Evolutionary conservation across 2,113 vertebrate species (phyloP), one percentile per base, ranked within the genome.

Genomic region (Nematolebias whitei): DNA sequence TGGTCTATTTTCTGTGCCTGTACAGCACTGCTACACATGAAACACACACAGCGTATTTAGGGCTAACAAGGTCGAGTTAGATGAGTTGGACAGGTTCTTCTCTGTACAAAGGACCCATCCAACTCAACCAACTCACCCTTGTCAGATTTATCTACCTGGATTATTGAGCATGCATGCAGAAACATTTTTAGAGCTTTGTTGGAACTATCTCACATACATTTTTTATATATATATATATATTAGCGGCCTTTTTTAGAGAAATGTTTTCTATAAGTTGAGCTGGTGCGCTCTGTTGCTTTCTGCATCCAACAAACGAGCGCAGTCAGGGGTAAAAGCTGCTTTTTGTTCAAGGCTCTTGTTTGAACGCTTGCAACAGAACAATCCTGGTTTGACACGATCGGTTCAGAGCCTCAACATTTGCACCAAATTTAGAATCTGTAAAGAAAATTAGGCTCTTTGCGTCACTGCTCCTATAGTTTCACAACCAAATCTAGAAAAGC

Each of bases 301-400:
- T 38, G 44, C 49, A 19, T 20, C n/a, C n/a, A 48, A 47, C 10
- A 43, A 29, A 7, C 24, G 12, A 24, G n/a, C 64, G 15, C 54
- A 68, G 19, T 14, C 10, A 22, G 24, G 11, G 64, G 8, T 57
- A 22, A 68, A 79, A 43, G 8, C 10, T 49, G 16, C 13, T 63
- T 50, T 54, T 29, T 45, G 7, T 9, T 1, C 24, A 39, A 12
- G 38, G 23, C 40, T 65, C 49, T 1, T 58, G 29, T 69, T 44
- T 4, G 12, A 19, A 51, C 56, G 41, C 57, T 68, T 44, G 41
- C 23, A 63, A 15, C 52, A 63, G 50, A 48, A 2, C 49, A 49
- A 22, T 43, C 32, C 41, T 40, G 10, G 29, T 13, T 53, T 54
- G 35, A 18, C 10, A n/a, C 2, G 11, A 53, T 53, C 4, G 12